Percentiles rank a stretch among this genome's conserved stretches.
phyloP scores from a whole-genome alignment of 2,113 vertebrate genomes.

The Aplodontia rufa region DNA sequence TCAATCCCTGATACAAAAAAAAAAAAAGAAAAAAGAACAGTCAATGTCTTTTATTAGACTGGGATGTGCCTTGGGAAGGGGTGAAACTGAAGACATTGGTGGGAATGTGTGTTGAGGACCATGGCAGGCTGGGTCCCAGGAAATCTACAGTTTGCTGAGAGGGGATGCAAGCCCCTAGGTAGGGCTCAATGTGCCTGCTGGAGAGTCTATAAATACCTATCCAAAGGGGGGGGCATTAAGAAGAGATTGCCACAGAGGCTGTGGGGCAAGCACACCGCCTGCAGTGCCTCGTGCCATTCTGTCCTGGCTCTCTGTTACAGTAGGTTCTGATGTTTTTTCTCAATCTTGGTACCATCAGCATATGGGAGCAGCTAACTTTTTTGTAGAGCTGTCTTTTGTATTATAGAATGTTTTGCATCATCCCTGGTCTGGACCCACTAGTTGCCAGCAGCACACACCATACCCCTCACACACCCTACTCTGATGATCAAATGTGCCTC shows the following conservation, averaged over 20 bases:
- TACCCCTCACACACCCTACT: background rate
- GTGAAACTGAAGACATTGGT: background rate
- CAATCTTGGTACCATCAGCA: background rate
- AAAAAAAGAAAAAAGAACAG: too few species aligned
- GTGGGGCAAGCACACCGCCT: rapidly evolving
- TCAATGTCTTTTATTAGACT: background rate
- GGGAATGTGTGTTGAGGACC: rapidly evolving
- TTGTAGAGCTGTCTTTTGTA: background rate
- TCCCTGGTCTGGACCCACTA: background rate
- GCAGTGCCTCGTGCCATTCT: background rate
- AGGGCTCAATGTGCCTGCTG: background rate
- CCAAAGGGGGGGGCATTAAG: background rate
- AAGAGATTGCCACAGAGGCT: rapidly evolving
- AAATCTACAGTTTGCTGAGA: background rate
- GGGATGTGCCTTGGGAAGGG: background rate
- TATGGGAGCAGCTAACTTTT: background rate
- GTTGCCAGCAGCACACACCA: background rate
- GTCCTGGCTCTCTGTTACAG: background rate
- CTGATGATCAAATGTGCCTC: background rate
- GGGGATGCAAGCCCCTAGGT: too few species aligned
- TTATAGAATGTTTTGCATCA: too few species aligned
- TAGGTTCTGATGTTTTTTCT: background rate
- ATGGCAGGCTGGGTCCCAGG: background rate
- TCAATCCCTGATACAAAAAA: too few species aligned
- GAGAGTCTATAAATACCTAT: background rate